These are phyloP conservation scores for Intellagama lesueurii DNA, from an alignment of 2,797 vertebrate species.

Conservation along the genomic window DNA sequence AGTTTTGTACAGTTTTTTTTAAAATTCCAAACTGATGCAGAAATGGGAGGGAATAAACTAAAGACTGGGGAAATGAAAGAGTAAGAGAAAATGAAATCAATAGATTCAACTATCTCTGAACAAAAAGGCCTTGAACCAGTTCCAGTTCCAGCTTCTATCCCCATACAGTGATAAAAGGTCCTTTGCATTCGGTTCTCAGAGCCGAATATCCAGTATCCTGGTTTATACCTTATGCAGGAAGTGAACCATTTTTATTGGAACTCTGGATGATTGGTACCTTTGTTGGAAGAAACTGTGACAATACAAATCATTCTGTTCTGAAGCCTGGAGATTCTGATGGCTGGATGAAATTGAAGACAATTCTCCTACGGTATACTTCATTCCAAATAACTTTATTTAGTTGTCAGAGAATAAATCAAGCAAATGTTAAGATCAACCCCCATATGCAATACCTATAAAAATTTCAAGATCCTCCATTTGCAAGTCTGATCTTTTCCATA, in stretches of 20 bases:
- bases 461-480: background rate
- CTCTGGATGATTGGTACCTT: background rate
- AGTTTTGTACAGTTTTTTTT: background rate
- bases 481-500: background rate
- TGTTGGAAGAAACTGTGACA: background rate
- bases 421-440: background rate
- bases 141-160: background rate
- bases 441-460: background rate
- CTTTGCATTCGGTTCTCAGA: background rate
- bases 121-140: background rate
- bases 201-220: background rate
- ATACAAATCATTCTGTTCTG: background rate
- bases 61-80: background rate
- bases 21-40: background rate
- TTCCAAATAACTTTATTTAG: background rate
- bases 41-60: background rate
- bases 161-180: background rate
- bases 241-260: background rate
- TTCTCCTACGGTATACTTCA: constrained; percentile 1
- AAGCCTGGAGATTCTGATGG: background rate
- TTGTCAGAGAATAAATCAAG: background rate
- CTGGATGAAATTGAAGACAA: background rate
- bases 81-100: background rate
- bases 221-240: background rate
- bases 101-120: background rate